Evolutionary conservation across 2,113 vertebrate genomes (phyloP).

Genomic region (Campylorhamphus procurvoides): DNA sequence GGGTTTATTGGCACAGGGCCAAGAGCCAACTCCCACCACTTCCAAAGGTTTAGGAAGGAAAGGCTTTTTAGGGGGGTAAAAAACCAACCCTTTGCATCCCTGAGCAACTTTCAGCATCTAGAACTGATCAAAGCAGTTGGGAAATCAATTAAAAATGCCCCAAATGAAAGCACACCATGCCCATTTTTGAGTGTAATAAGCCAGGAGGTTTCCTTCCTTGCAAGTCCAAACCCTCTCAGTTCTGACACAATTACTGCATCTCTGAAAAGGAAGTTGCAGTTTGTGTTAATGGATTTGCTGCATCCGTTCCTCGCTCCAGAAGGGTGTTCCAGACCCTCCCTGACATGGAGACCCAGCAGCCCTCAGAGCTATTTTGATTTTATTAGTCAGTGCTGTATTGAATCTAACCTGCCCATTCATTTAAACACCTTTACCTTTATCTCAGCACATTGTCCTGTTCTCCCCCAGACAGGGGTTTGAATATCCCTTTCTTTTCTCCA

Average conservation of each 20-base stretch:
- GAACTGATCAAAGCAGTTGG: neutral
- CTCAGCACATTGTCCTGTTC: neutral
- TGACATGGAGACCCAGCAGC: neutral
- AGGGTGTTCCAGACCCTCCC: neutral
- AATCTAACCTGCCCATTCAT: neutral
- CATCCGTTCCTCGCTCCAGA: neutral
- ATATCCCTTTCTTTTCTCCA: neutral
- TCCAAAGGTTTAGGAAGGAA: neutral
- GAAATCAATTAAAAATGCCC: neutral
- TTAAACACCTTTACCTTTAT: neutral
- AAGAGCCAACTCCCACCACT: neutral
- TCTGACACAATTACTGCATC: neutral
- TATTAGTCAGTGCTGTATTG: rapidly evolving
- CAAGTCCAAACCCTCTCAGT: neutral
- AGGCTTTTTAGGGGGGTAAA: neutral
- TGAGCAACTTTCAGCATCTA: neutral
- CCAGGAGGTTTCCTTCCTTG: neutral
- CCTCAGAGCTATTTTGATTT: neutral
- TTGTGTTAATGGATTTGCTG: neutral
- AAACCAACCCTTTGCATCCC: neutral
- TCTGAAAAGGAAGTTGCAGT: neutral
- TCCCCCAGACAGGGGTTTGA: neutral
- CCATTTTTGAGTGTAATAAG: neutral
- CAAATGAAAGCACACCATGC: rapidly evolving
- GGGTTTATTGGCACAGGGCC: neutral